Evolutionary conservation across 2,797 vertebrate genomes (phyloP), one percentile per base, ranked within the genome.

Genomic region (Sebastes steindachneri): DNA sequence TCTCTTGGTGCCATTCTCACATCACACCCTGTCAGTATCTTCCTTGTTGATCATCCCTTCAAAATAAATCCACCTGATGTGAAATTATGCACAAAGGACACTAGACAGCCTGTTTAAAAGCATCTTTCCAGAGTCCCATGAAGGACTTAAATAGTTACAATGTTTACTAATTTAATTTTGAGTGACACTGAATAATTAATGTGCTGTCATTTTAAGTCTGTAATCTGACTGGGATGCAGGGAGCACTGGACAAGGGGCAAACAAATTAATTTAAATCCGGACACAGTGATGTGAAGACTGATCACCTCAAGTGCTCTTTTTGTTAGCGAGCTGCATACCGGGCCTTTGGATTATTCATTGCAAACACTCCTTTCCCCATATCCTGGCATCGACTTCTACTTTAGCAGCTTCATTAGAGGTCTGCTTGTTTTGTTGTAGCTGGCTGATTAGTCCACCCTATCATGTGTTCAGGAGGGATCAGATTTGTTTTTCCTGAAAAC

Each of bases 401-500:
- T 77, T n/a, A 77, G 73, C 68, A 73, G 51, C 88, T 82, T 80
- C 65, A 85, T 86, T 76, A 86, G 83, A 72, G 73, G 62, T 77
- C 73, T 76, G 83, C 73, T 84, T 86, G 71, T 85, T 86, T 80
- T 80, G 82, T 73, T 80, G 72, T 66, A 80, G 57, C 62, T 74
- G 72, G 45, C 53, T 88, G 77, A 85, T 83, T 82, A 85, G 75
- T 84, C 73, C 59, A 74, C 14, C 28, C 71, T 79, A 55, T 70
- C 68, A 60, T 82, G 72, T 83, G 67, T 86, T 86, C 71, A 79
- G 75, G 73, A 73, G 77, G 82, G 80, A 88, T 86, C 25, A 28
- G 35, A 75, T 81, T 77, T 66, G 82, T 75, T 85, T 86, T 90
- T 78, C 21, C 71, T 87, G 86, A 75, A 77, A 84, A 83, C 54